Evolutionary conservation across 1,140 invertebrate genomes (phyloP).

Genomic region (Pseudomyrmex flavicornis): DNA sequence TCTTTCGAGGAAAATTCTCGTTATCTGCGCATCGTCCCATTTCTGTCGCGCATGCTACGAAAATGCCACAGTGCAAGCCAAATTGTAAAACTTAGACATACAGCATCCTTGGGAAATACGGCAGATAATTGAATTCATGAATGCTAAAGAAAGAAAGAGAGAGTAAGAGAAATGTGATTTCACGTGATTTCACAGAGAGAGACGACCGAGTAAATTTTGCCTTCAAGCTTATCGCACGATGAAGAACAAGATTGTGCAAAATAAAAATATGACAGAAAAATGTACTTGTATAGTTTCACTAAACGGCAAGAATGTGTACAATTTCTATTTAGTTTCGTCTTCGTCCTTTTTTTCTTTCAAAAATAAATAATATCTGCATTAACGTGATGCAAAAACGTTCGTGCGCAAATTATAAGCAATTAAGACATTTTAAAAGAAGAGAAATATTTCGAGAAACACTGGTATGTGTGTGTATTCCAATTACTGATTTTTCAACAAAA

Average conservation of each 20-base stretch:
- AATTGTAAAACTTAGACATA: conserved; percentile 56
- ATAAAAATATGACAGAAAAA: conserved; percentile 6
- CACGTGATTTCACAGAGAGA: neutral
- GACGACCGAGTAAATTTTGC: neutral
- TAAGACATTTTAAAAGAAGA: neutral
- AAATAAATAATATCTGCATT: neutral
- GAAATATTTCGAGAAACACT: too few relatives aligned
- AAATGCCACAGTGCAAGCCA: conserved; percentile 29
- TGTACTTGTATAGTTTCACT: neutral
- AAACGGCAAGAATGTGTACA: too few relatives aligned
- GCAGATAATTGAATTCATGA: conserved; percentile 64
- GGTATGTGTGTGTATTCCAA: neutral
- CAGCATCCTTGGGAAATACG: conserved; percentile 43
- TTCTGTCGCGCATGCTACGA: conserved; percentile 36
- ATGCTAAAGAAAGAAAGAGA: conserved; percentile 44
- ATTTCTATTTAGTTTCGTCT: too few relatives aligned
- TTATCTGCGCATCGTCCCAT: conserved; percentile 45
- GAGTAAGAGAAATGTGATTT: conserved; percentile 21
- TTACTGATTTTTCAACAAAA: neutral
- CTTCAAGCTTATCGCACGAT: neutral
- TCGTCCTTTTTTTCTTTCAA: too few relatives aligned
- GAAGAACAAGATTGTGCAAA: neutral
- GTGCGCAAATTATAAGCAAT: too few relatives aligned
- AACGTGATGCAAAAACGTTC: too few relatives aligned
- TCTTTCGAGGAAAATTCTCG: conserved; percentile 46